Base-by-base conservation (phyloP, 2,797 vertebrate genomes). In the Pelodytes ibericus region DNA sequence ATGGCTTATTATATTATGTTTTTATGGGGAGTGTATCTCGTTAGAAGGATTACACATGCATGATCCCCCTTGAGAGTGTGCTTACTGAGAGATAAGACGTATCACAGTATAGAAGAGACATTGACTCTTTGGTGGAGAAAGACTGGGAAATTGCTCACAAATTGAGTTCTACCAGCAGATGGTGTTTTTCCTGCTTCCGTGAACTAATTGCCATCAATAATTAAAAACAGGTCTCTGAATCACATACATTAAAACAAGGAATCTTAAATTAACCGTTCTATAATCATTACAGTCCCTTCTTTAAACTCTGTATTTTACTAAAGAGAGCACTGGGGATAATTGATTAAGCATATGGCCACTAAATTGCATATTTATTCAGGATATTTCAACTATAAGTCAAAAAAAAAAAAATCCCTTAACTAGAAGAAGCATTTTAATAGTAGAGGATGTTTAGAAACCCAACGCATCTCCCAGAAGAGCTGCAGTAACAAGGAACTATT, bases 211-310 rank as follows among this genome's bases (percentile, higher is more conserved):
- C 83, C 84, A 89, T 89, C 88, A 92, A 89, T 89, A 89, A 91
- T 90, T 91, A 89, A 92, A 87, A 83, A 85, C 68, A 85, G 87
- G 84, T 83, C 83, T 88, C 86, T 89, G 86, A 90, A 90, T 92
- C 88, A 88, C 87, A 87, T 78, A 82, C 85, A 87, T n/a, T 81
- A 80, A 87, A 49, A 81, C 86, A 83, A 68, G 80, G 82, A 85
- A 87, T 90, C 84, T 86, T 88, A 89, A 88, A 90, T 90, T 89
- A 91, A 90, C 88, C 85, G 88, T 90, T 90, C 90, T 89, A 82
- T 83, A 88, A 83, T 89, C 83, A 87, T 89, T 89, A 88, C 61
- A 77, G 80, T 81, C 81, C 76, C 85, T 88, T 91, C n/a, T 39
- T 91, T 86, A 84, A 58, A 33, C 36, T 8, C 2, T 82, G 83